These are phyloP conservation scores for Dexiosoma caninum DNA, from an alignment of 2,888 invertebrate genomes.

Conservation along the genomic window DNA sequence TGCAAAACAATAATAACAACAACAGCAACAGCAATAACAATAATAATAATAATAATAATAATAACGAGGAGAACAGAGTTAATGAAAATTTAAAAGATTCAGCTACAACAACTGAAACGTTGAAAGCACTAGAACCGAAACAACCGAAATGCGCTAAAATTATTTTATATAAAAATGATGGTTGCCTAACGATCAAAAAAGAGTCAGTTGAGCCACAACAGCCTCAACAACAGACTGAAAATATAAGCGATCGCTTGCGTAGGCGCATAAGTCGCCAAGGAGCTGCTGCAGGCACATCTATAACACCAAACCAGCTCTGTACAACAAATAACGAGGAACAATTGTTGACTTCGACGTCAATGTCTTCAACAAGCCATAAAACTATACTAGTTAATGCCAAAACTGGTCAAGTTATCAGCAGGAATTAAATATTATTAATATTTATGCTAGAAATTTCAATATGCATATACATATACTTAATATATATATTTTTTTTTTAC, in stretches of 20 bases:
- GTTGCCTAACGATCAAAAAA: slow-evolving; percentile 71
- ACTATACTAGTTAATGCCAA: slow-evolving; percentile 77
- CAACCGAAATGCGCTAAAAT: slow-evolving; percentile 66
- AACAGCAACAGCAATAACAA: slow-evolving; percentile 68
- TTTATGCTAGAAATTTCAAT: slow-evolving; percentile 10
- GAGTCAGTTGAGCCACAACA: slow-evolving; percentile 28
- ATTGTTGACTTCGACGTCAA: slow-evolving; percentile 31
- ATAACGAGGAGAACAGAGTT: slow-evolving; percentile 71
- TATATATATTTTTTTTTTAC: too few species aligned
- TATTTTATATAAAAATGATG: slow-evolving; percentile 73
- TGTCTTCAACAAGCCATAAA: slow-evolving; percentile 70
- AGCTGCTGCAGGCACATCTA: slow-evolving; percentile 36
- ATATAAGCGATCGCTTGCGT: slow-evolving; percentile 74
- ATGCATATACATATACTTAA: too few species aligned
- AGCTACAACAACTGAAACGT: not conserved
- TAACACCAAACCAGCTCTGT: slow-evolving; percentile 20
- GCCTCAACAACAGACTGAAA: slow-evolving; percentile 58
- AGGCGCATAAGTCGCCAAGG: slow-evolving; percentile 71
- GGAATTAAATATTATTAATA: slow-evolving; percentile 70
- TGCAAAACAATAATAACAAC: slow-evolving; percentile 50
- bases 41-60: slow-evolving; percentile 67
- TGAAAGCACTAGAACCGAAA: not conserved
- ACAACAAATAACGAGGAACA: slow-evolving; percentile 30
- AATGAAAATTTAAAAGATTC: slow-evolving; percentile 70
- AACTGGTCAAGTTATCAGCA: slow-evolving; percentile 77